phyloP scores from a whole-genome alignment of 2,888 invertebrate species.

The Helicoverpa assulta region DNA sequence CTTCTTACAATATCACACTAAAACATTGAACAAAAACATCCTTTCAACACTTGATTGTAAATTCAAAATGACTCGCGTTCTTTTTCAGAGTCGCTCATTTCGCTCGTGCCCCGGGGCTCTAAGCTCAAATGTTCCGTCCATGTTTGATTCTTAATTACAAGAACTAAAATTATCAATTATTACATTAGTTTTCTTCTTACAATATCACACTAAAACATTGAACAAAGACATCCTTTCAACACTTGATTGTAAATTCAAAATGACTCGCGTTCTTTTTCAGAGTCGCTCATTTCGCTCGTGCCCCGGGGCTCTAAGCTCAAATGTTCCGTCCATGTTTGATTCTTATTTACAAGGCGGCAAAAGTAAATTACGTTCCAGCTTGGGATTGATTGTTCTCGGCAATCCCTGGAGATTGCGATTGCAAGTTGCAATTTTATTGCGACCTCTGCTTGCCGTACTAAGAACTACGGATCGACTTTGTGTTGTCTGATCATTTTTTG shows the following conservation, averaged over 20 bases:
- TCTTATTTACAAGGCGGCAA: slow-evolving; percentile 82
- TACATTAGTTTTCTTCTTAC: not conserved
- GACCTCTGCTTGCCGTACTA: slow-evolving; percentile 56
- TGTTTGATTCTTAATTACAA: slow-evolving; percentile 79
- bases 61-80: slow-evolving; percentile 43
- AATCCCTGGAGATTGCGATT: slow-evolving; percentile 75
- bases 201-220: not conserved
- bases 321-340: slow-evolving; percentile 72
- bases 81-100: slow-evolving; percentile 56
- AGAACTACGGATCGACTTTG: slow-evolving; percentile 35
- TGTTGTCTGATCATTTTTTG: not conserved
- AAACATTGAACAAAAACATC: slow-evolving; percentile 9
- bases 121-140: slow-evolving; percentile 65
- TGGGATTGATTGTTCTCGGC: slow-evolving; percentile 80
- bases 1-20: not conserved
- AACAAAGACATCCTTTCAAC: slow-evolving; percentile 8
- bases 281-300: slow-evolving; percentile 51
- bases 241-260: slow-evolving; percentile 47
- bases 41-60: slow-evolving; percentile 22
- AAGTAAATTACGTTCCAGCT: slow-evolving; percentile 81
- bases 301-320: slow-evolving; percentile 54
- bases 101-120: slow-evolving; percentile 45
- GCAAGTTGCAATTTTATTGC: slow-evolving; percentile 79
- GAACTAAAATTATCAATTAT: too few species aligned
- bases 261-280: slow-evolving; percentile 41